Conservation (phyloP, 1,140 invertebrate species). For the Cylas formicarius region DNA sequence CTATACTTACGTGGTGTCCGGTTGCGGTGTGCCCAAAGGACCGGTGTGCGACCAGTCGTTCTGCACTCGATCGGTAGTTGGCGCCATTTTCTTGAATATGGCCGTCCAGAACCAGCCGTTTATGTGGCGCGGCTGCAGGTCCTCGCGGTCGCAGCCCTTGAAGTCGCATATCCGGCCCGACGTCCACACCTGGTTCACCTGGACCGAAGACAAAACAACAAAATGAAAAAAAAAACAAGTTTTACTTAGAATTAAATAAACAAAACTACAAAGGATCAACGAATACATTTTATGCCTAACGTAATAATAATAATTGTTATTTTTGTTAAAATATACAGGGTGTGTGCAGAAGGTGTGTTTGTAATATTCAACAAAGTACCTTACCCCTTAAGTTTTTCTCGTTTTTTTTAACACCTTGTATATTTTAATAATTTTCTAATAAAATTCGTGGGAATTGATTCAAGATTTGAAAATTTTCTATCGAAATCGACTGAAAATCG, state of each 20-base stretch:
- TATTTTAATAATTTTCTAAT: no score
- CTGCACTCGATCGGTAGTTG: constrained; percentile 62
- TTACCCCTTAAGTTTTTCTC: no score
- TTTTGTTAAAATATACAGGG: no score
- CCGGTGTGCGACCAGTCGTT: constrained; percentile 79
- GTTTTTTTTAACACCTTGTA: no score
- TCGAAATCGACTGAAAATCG: constrained; percentile 66
- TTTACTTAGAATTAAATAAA: no score
- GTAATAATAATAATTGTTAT: no score
- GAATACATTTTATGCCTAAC: no score
- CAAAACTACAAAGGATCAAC: no score
- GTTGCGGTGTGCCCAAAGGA: constrained; percentile 70
- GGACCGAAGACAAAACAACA: not conserved
- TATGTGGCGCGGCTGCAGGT: constrained; percentile 63
- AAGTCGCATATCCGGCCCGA: constrained; percentile 45
- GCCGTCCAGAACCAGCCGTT: constrained; percentile 87
- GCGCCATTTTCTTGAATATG: constrained; percentile 70
- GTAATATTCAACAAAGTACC: no score
- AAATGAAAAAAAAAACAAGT: not conserved
- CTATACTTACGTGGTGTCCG: constrained; percentile 69
- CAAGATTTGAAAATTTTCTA: no score
- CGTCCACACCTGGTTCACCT: constrained; percentile 12
- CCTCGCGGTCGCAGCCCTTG: constrained; percentile 73
- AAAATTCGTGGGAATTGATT: no score
- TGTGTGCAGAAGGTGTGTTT: no score